phyloP scores from a whole-genome alignment of 2,888 invertebrate species.

The Calephelis perditalis region DNA sequence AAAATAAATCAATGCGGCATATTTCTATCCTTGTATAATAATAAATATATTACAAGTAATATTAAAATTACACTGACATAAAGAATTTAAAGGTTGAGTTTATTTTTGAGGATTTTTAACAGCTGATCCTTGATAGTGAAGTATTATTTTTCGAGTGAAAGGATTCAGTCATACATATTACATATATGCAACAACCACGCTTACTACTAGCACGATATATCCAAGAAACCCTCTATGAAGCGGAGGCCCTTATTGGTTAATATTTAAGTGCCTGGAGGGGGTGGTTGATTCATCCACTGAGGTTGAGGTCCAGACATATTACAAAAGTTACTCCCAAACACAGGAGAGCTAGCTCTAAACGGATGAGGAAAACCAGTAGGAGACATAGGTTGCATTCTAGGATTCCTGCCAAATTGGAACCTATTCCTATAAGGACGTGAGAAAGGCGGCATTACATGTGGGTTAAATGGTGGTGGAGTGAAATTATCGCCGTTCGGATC shows the following conservation, averaged over 20 bases:
- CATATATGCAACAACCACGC: too few species aligned
- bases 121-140: too few species aligned
- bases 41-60: too few species aligned
- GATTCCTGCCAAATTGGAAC: constrained; percentile 48
- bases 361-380: constrained; percentile 37
- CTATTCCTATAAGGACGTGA: constrained; percentile 37
- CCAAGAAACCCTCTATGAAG: too few species aligned
- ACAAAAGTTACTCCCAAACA: constrained; percentile 49
- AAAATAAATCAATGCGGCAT: too few species aligned
- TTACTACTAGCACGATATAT: too few species aligned
- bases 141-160: too few species aligned
- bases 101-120: too few species aligned
- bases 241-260: constrained; percentile 3
- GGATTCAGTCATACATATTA: too few species aligned
- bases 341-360: constrained; percentile 42
- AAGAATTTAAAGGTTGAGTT: too few species aligned
- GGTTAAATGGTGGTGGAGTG: constrained; percentile 35
- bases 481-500: constrained; percentile 27
- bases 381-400: constrained; percentile 40
- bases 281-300: constrained; percentile 56
- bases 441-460: constrained; percentile 35
- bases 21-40: too few species aligned
- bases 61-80: too few species aligned
- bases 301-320: constrained; percentile 42
- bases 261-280: constrained; percentile 62